Conservation (phyloP, 2,113 vertebrate genomes). For the Falcunculus frontatus region DNA sequence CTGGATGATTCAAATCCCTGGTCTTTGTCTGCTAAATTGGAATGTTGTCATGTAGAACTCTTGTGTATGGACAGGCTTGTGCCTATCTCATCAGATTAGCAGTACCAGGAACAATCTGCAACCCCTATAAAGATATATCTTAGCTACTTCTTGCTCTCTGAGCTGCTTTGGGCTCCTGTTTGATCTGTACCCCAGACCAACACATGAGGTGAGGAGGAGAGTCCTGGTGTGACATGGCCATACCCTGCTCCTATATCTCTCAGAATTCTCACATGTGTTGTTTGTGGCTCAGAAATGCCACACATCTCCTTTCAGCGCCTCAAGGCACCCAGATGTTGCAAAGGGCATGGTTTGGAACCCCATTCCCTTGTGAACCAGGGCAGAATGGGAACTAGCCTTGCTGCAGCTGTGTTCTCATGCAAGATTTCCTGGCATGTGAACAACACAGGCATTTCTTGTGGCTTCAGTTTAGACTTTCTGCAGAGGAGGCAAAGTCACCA, state of each 20-base stretch:
- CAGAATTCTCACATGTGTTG: accelerated
- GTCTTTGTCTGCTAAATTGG: not conserved
- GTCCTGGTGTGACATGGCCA: not conserved
- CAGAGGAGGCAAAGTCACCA: not conserved
- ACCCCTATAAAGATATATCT: not conserved
- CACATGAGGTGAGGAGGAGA: not conserved
- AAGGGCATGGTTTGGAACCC: not conserved
- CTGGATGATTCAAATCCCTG: not conserved
- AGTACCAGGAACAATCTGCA: not conserved
- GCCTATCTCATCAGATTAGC: not conserved
- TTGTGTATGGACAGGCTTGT: not conserved
- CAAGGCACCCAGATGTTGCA: not conserved
- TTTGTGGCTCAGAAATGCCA: not conserved
- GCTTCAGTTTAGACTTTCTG: not conserved
- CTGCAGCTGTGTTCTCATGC: not conserved
- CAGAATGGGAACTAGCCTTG: not conserved
- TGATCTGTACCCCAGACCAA: not conserved
- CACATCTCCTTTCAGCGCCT: not conserved
- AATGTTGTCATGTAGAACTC: not conserved
- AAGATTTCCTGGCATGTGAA: not conserved
- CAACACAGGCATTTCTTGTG: not conserved
- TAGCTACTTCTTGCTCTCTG: not conserved
- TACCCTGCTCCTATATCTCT: not conserved
- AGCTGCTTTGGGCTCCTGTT: not conserved
- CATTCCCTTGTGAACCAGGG: not conserved